Base-by-base conservation (phyloP, 2,797 vertebrate species). In the Chloroceryle amazona region DNA sequence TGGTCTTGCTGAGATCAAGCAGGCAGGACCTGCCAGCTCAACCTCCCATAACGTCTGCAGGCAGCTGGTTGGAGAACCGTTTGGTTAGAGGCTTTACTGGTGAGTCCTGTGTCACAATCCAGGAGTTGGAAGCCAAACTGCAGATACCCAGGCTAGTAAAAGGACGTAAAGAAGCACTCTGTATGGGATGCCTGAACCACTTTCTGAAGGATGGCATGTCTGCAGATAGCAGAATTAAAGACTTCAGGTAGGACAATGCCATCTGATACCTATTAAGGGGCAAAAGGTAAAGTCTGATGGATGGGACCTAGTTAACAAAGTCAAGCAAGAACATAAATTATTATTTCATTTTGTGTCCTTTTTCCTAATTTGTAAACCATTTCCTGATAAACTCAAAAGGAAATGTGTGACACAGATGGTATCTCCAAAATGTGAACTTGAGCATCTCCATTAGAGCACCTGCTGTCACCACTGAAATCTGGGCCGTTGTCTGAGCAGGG, bases 391-490 rank as follows among this genome's bases (percentile, higher is more conserved):
- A 81, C 6, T 46, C 14, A 25, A 37, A 72, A 74, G 37, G 14
- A 57, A 47, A 35, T 15, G 14, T 26, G 6, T 85, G 57, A 57
- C 31, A 44, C 35, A 67, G n/a, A 8, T 9, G 10, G 66, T 35
- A 60, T 70, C 5, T 9, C 19, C 4, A 23, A 7, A 41, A 37
- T 37, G 33, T 73, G 5, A 72, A 82, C 60, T 63, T 0, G 0
- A 49, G 8, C 23, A 39, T 62, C 58, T 89, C 54, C 29, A 6
- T 44, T 31, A 79, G 42, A 70, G 18, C 2, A 1, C 28, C 15
- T 55, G 51, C 25, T 57, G 46, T 65, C 41, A 15, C 42, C 16
- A 7, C 31, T 35, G 71, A 37, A 79, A 84, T 31, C 29, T 13
- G 62, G 44, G 29, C 15, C 7, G 2, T 11, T 79, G n/a, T 86